These are phyloP conservation scores for Schmidtea mediterranea DNA, from an alignment of 1,140 invertebrate genomes.

Conservation along the genomic window DNA sequence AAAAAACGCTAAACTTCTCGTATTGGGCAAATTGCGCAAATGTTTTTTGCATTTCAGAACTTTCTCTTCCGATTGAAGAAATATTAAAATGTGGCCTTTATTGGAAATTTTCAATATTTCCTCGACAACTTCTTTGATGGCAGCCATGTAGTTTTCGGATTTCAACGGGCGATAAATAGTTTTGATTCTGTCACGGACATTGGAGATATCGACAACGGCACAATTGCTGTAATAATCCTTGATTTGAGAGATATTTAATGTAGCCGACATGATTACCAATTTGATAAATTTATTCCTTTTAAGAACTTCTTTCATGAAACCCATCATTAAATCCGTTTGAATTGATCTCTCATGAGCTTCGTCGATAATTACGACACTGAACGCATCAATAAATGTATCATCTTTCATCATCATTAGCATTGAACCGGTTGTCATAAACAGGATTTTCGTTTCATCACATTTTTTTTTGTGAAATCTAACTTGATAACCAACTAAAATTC, in stretches of 20 bases:
- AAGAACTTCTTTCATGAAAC: slow-evolving; percentile 49
- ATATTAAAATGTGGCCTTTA: no score
- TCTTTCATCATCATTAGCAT: slow-evolving; percentile 62
- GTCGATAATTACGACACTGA: slow-evolving; percentile 64
- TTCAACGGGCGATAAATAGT: no score
- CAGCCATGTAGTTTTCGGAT: no score
- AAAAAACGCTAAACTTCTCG: no score
- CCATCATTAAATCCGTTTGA: slow-evolving; percentile 69
- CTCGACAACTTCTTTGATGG: no score
- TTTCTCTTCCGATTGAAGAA: no score
- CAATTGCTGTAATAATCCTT: no score
- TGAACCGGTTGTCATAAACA: slow-evolving; percentile 92
- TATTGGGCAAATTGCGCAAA: no score
- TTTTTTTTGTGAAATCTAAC: slow-evolving; percentile 2
- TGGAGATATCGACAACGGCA: no score
- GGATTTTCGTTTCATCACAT: slow-evolving; percentile 43
- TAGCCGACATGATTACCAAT: slow-evolving; percentile 66
- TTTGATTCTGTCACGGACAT: no score
- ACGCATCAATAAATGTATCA: slow-evolving; percentile 56
- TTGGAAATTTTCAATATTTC: no score
- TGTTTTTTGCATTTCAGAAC: no score
- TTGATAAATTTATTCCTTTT: slow-evolving; percentile 52
- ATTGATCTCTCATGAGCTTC: slow-evolving; percentile 89
- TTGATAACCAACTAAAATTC: neutral
- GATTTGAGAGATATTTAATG: neutral